Conservation (phyloP, 2,113 vertebrate genomes). For the Ctenomys sociabilis region DNA sequence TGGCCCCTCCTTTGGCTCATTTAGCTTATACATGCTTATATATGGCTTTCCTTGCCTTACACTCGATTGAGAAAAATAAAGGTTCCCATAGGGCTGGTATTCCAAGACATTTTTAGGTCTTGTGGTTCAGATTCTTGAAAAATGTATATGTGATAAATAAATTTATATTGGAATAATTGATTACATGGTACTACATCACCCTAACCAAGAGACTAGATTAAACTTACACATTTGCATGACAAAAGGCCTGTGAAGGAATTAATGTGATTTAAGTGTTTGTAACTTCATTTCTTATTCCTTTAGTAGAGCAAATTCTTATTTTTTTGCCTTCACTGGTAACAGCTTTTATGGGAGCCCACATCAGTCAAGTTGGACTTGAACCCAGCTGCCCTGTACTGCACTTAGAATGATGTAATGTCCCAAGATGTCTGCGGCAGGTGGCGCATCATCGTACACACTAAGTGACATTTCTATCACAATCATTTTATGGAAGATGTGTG, state of each 20-base stretch:
- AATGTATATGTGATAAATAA: slow-evolving; percentile 19
- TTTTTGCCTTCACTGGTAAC: slow-evolving; percentile 79
- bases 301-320: slow-evolving; percentile 79
- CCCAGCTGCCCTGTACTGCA: slow-evolving; percentile 64
- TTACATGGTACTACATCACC: background rate
- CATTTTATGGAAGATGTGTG: slow-evolving; percentile 74
- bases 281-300: slow-evolving; percentile 78
- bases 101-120: background rate
- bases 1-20: rapidly evolving
- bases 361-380: slow-evolving; percentile 76
- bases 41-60: background rate
- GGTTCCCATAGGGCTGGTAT: background rate
- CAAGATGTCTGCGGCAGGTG: slow-evolving; percentile 76
- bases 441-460: slow-evolving; percentile 66
- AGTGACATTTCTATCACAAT: slow-evolving; percentile 50
- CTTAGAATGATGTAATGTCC: slow-evolving; percentile 69
- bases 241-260: slow-evolving; percentile 61
- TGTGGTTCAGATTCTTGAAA: background rate
- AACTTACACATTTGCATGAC: slow-evolving; percentile 49
- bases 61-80: background rate
- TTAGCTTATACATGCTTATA: background rate
- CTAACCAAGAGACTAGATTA: background rate
- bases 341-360: slow-evolving; percentile 77
- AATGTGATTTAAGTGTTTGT: slow-evolving; percentile 75
- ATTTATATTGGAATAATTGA: background rate